phyloP scores from a whole-genome alignment of 2,113 vertebrate species.

The Spea bombifrons region DNA sequence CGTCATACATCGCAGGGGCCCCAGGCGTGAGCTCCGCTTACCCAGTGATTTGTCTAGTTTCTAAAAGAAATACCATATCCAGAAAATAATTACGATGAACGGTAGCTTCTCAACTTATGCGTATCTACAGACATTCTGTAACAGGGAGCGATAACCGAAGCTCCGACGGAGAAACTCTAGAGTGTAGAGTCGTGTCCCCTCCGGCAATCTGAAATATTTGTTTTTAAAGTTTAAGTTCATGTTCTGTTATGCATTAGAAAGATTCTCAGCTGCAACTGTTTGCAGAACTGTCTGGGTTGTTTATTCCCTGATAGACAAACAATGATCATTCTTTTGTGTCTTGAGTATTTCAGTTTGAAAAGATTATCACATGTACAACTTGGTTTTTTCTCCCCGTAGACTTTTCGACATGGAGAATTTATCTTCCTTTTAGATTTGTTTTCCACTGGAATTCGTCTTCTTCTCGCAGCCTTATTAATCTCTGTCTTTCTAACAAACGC shows the following conservation, averaged over 20 bases:
- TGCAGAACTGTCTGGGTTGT: background rate
- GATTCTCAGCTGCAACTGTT: background rate
- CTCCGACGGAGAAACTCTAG: background rate
- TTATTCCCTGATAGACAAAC: background rate
- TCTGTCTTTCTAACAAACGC: constrained; percentile 44
- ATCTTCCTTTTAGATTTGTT: constrained; percentile 42
- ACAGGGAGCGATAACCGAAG: background rate
- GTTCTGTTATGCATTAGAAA: constrained; percentile 7
- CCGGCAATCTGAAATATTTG: constrained; percentile 1
- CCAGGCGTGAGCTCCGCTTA: too few relatives aligned
- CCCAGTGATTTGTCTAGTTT: too few relatives aligned
- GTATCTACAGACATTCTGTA: background rate
- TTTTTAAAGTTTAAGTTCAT: constrained; percentile 10
- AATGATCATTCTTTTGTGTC: constrained; percentile 14
- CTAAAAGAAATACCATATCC: background rate
- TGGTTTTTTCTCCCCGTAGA: constrained; percentile 39
- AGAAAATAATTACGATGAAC: constrained; percentile 5
- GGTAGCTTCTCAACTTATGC: background rate
- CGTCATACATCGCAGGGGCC: too few relatives aligned
- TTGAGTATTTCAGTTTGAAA: constrained; percentile 36
- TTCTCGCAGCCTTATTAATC: background rate
- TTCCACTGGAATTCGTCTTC: constrained; percentile 35
- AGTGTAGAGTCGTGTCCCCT: background rate
- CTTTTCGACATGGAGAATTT: constrained; percentile 32
- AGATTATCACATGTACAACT: constrained; percentile 43